phyloP scores from a whole-genome alignment of 2,797 vertebrate species.

The Bradypus variegatus region DNA sequence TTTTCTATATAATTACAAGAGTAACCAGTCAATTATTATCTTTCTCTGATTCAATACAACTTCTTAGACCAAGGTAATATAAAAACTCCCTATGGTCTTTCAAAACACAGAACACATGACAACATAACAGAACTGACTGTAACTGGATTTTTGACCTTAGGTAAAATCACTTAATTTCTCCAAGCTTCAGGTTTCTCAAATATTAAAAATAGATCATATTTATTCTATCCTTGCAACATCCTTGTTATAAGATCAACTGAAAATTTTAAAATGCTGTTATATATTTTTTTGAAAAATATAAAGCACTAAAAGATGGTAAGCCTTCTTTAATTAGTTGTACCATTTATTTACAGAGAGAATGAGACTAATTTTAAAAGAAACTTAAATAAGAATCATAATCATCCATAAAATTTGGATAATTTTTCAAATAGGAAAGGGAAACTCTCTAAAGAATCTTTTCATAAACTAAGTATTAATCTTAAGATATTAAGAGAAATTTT shows the following conservation, averaged over 20 bases:
- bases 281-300: neutral
- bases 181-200: conserved; percentile 27
- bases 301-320: conserved; percentile 5
- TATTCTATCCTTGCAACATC: neutral
- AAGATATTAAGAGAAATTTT: conserved; percentile 29
- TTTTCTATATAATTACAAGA: conserved; percentile 18
- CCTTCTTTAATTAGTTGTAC: neutral
- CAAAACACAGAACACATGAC: neutral
- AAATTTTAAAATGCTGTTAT: neutral
- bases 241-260: neutral
- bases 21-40: neutral
- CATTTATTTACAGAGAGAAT: conserved; percentile 4
- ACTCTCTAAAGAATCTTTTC: conserved; percentile 4
- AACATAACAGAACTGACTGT: neutral
- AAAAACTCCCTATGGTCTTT: neutral
- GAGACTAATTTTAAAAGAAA: conserved; percentile 30
- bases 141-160: neutral
- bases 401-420: conserved; percentile 20
- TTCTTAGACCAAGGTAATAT: neutral
- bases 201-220: neutral
- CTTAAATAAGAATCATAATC: conserved; percentile 1
- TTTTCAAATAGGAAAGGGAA: conserved; percentile 26
- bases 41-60: neutral
- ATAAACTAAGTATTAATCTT: conserved; percentile 17
- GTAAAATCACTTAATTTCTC: neutral